Conservation (phyloP, 2,113 vertebrate species). For the Oncorhynchus kisutch region DNA sequence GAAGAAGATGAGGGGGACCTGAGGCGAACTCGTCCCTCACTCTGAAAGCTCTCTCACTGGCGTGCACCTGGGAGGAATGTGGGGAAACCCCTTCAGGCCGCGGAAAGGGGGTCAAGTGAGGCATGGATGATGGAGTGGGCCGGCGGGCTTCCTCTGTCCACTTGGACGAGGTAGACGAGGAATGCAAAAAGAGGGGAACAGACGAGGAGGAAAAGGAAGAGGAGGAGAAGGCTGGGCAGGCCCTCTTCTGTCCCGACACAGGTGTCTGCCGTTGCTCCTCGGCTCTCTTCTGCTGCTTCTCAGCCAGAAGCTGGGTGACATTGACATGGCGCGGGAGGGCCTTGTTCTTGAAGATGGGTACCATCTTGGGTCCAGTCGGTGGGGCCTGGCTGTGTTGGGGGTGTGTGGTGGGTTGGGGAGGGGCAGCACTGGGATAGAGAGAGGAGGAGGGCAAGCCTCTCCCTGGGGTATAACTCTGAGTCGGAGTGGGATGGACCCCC, state of each 20-base stretch:
- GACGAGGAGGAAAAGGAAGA: not conserved
- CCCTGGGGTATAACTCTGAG: not conserved
- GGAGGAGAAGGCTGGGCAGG: not conserved
- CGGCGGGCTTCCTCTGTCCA: not conserved
- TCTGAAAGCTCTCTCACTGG: not conserved
- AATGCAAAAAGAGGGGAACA: not conserved
- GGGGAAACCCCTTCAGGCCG: not conserved
- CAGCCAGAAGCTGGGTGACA: not conserved
- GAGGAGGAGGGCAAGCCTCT: not conserved
- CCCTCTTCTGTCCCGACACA: not conserved
- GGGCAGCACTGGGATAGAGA: not conserved
- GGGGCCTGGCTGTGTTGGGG: not conserved
- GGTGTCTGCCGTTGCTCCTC: not conserved
- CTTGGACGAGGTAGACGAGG: not conserved
- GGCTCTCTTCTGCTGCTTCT: slow-evolving; percentile 1
- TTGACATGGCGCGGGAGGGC: not conserved
- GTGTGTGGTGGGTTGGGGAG: not conserved
- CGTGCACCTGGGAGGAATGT: not conserved
- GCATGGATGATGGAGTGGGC: not conserved
- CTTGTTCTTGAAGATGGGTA: slow-evolving; percentile 12
- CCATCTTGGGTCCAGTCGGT: not conserved
- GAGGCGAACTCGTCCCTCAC: not conserved
- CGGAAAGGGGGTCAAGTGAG: not conserved
- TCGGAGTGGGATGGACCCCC: not conserved
- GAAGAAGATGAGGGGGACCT: not conserved